phyloP scores from a whole-genome alignment of 2,113 vertebrate genomes.

The Podarcis raffonei region DNA sequence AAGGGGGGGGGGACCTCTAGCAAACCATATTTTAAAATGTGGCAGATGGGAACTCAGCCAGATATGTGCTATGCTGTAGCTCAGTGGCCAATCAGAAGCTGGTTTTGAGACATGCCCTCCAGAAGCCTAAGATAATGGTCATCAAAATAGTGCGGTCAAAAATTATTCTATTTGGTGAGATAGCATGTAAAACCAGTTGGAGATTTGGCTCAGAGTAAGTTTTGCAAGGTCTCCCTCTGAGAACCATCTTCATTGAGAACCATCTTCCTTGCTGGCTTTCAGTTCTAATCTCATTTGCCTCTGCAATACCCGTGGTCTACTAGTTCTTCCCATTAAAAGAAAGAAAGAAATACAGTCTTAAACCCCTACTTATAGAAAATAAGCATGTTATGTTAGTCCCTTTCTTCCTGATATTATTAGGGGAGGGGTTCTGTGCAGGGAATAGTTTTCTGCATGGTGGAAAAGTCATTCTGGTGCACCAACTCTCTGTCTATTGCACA shows the following conservation, averaged over 20 bases:
- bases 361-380: neutral
- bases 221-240: slow-evolving; percentile 57
- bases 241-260: slow-evolving; percentile 42
- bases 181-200: slow-evolving; percentile 59
- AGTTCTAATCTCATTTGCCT: slow-evolving; percentile 36
- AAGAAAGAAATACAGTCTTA: too few species aligned
- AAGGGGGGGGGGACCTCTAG: neutral
- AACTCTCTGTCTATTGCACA: too few species aligned
- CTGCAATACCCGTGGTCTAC: slow-evolving; percentile 21
- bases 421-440: neutral
- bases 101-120: slow-evolving; percentile 11
- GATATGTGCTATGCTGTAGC: slow-evolving; percentile 3
- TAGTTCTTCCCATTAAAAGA: slow-evolving; percentile 3
- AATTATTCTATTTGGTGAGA: slow-evolving; percentile 55
- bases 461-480: neutral
- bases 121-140: slow-evolving; percentile 55
- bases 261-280: slow-evolving; percentile 43
- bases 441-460: neutral
- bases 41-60: slow-evolving; percentile 13
- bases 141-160: slow-evolving; percentile 59
- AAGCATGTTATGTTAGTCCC: neutral
- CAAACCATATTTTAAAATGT: slow-evolving; percentile 37
- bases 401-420: neutral
- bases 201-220: slow-evolving; percentile 44
- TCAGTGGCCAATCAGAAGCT: slow-evolving; percentile 12